Base-by-base conservation (phyloP, 2,888 invertebrate genomes). In the Drosophila neotestacea region DNA sequence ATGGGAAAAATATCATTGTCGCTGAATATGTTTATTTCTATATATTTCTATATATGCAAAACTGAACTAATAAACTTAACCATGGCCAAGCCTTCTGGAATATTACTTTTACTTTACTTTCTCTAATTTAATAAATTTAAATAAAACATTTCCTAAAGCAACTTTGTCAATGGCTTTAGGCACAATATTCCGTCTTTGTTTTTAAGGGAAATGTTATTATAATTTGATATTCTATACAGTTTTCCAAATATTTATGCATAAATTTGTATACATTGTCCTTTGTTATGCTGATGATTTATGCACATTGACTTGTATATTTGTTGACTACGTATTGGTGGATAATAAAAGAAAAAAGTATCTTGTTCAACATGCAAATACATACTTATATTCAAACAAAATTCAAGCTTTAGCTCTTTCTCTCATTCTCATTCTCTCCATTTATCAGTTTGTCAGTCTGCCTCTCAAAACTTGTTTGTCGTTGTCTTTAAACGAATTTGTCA, bases 401-500 rank as follows among this genome's bases (percentile, higher is more conserved):
- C 6, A 41, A 44, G 27, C 44, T n/a, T 7, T 27, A 16, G 39
- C 16, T 42, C 28, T 27, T 34, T 59, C 27, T 16, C 36, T 42
- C 28, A 42, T 13, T 13, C 27, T 28, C 63, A 41, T n/a, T 44
- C 41, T 36, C 16, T 52, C 36, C 11, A 32, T 34, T 56, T 42
- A 7, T 39, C 59, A 44, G 59, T 42, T 51, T 44, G 41, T 39
- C 54, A 41, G 41, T 39, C 60, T 51, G 63, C 4, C 50, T 41
- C 65, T 70, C 67, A 30, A 81, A 83, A 87, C 85, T 85, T 85
- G 84, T 84, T 87, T 84, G 81, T 61, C 65, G 71, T 62, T 60
- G 68, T 61, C 74, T 74, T 71, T 86, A 71, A 83, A 69, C 70
- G 78, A 82, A 87, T 87, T 84, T 84, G 88, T 85, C 88, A 87